These are phyloP conservation scores for Drosophila paulistorum DNA, from an alignment of 1,140 invertebrate species.

Conservation along the genomic window DNA sequence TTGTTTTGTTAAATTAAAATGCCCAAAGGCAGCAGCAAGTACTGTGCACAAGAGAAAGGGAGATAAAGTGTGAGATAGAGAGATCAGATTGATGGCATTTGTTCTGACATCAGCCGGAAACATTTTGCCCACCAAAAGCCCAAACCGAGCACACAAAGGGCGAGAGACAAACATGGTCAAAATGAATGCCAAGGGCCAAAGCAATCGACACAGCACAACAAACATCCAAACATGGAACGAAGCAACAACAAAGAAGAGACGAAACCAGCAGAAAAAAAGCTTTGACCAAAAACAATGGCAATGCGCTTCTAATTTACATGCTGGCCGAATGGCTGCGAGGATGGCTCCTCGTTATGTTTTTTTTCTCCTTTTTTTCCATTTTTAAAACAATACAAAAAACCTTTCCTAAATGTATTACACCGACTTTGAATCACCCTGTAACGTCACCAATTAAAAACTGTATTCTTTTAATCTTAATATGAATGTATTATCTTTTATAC, in stretches of 20 bases:
- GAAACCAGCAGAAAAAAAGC: constrained; percentile 5
- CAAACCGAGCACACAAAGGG: constrained; percentile 51
- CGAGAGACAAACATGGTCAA: constrained; percentile 64
- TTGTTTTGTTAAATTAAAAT: constrained; percentile 64
- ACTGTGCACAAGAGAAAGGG: constrained; percentile 5
- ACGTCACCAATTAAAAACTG: too few species aligned
- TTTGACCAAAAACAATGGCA: constrained; percentile 51
- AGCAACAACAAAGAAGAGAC: constrained; percentile 34
- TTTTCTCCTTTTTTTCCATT: not conserved
- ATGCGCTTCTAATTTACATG: constrained; percentile 79
- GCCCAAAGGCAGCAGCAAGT: constrained; percentile 69
- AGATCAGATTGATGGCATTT: constrained; percentile 75
- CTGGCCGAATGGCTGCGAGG: constrained; percentile 4
- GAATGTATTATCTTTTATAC: too few species aligned
- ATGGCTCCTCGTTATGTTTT: constrained; percentile 6
- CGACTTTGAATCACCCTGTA: not conserved
- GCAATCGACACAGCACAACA: constrained; percentile 56
- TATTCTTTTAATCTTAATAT: too few species aligned
- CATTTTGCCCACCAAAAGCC: constrained; percentile 48
- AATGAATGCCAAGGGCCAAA: constrained; percentile 79
- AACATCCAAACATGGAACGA: constrained; percentile 40
- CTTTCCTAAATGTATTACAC: not conserved
- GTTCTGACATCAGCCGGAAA: constrained; percentile 74
- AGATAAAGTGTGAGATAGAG: constrained; percentile 53
- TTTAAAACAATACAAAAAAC: not conserved